These are phyloP conservation scores for Melieria omissa DNA, from an alignment of 2,888 invertebrate species.

Conservation along the genomic window DNA sequence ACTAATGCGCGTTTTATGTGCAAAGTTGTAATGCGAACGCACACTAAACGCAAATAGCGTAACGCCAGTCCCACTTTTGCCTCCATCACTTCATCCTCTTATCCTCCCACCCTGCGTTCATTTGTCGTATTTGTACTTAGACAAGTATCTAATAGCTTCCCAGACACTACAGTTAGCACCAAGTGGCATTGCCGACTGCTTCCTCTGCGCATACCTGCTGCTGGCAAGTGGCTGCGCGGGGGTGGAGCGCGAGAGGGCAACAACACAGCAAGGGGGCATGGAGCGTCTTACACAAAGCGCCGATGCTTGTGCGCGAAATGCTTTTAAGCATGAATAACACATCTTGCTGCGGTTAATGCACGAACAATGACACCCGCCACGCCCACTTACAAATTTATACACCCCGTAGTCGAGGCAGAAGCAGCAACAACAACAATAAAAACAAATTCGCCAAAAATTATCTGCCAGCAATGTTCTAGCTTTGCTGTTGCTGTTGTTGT, in stretches of 20 bases:
- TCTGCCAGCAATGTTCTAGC: no score
- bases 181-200: no score
- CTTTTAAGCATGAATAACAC: constrained; percentile 31
- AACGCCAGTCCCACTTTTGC: neutral
- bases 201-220: no score
- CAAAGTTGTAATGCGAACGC: constrained; percentile 32
- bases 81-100: neutral
- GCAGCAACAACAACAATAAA: no score
- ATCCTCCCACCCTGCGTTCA: neutral
- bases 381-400: no score
- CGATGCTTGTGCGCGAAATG: neutral
- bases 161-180: no score
- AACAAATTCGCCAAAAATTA: no score
- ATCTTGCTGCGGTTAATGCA: constrained; percentile 28
- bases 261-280: neutral
- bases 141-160: neutral
- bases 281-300: neutral
- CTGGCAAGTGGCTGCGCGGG: no score
- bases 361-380: neutral
- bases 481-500: no score
- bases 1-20: constrained; percentile 30
- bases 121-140: neutral
- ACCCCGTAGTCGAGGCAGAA: no score
- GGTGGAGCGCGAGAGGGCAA: neutral
- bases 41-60: constrained; percentile 7